These are phyloP conservation scores for Sebastes fasciatus DNA, from an alignment of 2,113 vertebrate species.

Conservation along the genomic window DNA sequence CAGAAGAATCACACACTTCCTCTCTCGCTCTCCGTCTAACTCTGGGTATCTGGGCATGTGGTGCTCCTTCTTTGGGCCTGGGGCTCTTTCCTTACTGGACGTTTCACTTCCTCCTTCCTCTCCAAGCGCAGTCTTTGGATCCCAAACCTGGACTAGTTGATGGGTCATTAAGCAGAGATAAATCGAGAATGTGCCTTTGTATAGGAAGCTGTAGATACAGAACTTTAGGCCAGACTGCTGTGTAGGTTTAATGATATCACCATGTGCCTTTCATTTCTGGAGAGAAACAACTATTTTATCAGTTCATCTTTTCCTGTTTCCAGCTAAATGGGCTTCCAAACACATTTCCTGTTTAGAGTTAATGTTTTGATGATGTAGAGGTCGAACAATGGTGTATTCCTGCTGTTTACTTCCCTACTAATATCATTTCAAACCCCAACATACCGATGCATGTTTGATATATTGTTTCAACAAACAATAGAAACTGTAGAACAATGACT, in stretches of 20 bases:
- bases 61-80: constrained; percentile 48
- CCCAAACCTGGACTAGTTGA: constrained; percentile 39
- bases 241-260: constrained; percentile 35
- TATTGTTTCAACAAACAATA: constrained; percentile 43
- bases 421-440: constrained; percentile 49
- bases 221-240: constrained; percentile 37
- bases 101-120: constrained; percentile 60
- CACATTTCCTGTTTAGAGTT: constrained; percentile 68
- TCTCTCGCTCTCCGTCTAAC: constrained; percentile 42
- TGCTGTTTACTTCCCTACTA: constrained; percentile 59
- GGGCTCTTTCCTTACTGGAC: constrained; percentile 57
- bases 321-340: constrained; percentile 48
- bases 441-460: constrained; percentile 16
- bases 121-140: constrained; percentile 42
- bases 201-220: constrained; percentile 35
- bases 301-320: constrained; percentile 40
- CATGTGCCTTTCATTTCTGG: constrained; percentile 55
- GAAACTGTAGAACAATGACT: constrained; percentile 40
- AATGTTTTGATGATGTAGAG: constrained; percentile 54
- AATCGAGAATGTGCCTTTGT: constrained; percentile 56
- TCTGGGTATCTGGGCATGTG: constrained; percentile 55
- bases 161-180: constrained; percentile 29
- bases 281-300: constrained; percentile 51
- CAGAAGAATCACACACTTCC: constrained; percentile 36
- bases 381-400: constrained; percentile 62